These are phyloP conservation scores for Lasioglossum figueresi DNA, from an alignment of 2,888 invertebrate species.

Conservation along the genomic window DNA sequence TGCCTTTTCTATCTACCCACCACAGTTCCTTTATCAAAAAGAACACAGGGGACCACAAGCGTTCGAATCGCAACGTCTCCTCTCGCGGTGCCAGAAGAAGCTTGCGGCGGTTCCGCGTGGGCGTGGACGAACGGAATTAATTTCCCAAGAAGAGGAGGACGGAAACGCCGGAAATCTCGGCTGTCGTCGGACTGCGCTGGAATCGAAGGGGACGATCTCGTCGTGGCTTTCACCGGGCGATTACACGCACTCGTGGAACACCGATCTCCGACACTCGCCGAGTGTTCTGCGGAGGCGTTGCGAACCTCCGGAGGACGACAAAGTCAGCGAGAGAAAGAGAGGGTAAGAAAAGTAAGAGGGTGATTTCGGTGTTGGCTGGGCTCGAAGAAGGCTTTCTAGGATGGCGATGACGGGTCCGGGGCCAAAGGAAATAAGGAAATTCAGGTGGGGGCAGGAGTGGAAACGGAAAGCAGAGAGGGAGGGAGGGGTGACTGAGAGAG, in stretches of 20 bases:
- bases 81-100: background rate
- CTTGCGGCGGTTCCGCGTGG: background rate
- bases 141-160: constrained; percentile 23
- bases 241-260: constrained; percentile 33
- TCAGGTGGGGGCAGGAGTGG: background rate
- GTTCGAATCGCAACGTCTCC: too few species aligned
- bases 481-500: constrained; percentile 4
- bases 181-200: background rate
- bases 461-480: background rate
- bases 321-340: background rate
- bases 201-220: constrained; percentile 22
- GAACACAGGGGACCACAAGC: too few species aligned
- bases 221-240: constrained; percentile 28
- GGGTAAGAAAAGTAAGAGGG: background rate
- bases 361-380: constrained; percentile 52
- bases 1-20: too few species aligned
- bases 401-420: constrained; percentile 37
- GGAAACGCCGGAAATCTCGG: constrained; percentile 17
- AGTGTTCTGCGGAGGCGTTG: background rate
- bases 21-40: too few species aligned
- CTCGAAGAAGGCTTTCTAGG: constrained; percentile 56
- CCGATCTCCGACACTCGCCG: constrained; percentile 2
- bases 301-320: background rate
- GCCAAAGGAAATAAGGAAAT: constrained; percentile 36
- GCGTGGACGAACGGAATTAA: constrained; percentile 19